Base-by-base conservation (phyloP, 1,140 invertebrate species). In the Bradysia coprophila region DNA sequence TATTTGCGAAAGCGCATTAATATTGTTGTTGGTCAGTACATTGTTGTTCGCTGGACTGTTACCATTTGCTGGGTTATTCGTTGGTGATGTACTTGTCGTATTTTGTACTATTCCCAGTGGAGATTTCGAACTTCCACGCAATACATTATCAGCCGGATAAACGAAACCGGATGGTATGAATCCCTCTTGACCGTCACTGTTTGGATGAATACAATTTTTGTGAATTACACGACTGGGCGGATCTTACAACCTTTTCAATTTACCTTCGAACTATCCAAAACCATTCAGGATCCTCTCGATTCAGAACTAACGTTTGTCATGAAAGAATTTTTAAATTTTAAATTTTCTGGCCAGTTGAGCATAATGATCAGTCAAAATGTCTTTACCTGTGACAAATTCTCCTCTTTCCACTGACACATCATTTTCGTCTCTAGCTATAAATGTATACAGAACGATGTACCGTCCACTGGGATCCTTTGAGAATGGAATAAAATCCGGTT, bases 151-250 rank as follows among this genome's bases (percentile, higher is more conserved):
- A 33, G 78, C 84, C 5, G 87, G 87, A 67, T 90, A 94, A 1
- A 94, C 83, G 61, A 92, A 94, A n/a, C 83, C 86, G 21, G 82
- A 82, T 6, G 92, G 92, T 21, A 95, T 89, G 62, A 96, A 96
- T 10, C 92, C 92, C 65, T 95, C 91, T 53, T 90, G 83, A 1
- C 86, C 86, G 59, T 93, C 87, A 50, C 81, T 85, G n/a, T n/a
- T n/a, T n/a, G n/a, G n/a, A n/a, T n/a, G n/a, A n/a, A n/a, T n/a
- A n/a, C n/a, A n/a, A n/a, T n/a, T n/a, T n/a, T n/a, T n/a, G n/a
- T n/a, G n/a, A n/a, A n/a, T n/a, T n/a, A n/a, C n/a, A n/a, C n/a
- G n/a, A n/a, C n/a, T n/a, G n/a, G n/a, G n/a, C n/a, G n/a, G n/a
- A n/a, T n/a, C n/a, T n/a, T n/a, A n/a, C n/a, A n/a, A n/a, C n/a